Conservation (phyloP, 2,888 invertebrate genomes). For the Ecliptopera silaceata region DNA sequence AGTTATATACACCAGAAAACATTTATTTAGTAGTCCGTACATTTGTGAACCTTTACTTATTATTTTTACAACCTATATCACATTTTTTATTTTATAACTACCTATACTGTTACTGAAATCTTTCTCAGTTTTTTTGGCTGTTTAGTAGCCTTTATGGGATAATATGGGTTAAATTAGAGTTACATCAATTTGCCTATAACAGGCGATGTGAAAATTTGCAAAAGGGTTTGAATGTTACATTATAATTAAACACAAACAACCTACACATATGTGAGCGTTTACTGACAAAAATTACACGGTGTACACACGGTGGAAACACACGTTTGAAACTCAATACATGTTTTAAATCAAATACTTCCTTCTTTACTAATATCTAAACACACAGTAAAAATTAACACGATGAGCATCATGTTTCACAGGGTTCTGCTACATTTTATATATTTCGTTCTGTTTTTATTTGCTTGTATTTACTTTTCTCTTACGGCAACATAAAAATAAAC, state of each 20-base stretch:
- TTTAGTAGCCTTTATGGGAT: not conserved
- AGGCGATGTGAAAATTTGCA: not conserved
- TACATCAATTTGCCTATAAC: not conserved
- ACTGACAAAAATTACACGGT: not conserved
- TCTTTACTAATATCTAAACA: not conserved
- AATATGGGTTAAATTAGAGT: too few species aligned
- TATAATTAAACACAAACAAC: not conserved
- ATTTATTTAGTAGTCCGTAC: constrained; percentile 55
- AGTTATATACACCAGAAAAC: constrained; percentile 55
- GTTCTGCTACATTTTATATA: not conserved
- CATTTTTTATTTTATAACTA: constrained; percentile 75
- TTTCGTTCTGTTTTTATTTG: not conserved
- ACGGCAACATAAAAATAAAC: not conserved
- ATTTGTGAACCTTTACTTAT: constrained; percentile 69
- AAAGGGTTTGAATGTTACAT: not conserved
- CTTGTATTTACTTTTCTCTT: too few species aligned
- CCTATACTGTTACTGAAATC: constrained; percentile 43
- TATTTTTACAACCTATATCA: constrained; percentile 82
- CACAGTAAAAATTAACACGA: not conserved
- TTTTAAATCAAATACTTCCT: not conserved
- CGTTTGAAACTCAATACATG: not conserved
- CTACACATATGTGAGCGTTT: not conserved
- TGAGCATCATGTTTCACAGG: not conserved
- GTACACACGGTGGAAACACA: not conserved
- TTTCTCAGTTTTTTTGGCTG: not conserved